phyloP scores from a whole-genome alignment of 1,140 invertebrate species.

The Gonatopus flavifemur region DNA sequence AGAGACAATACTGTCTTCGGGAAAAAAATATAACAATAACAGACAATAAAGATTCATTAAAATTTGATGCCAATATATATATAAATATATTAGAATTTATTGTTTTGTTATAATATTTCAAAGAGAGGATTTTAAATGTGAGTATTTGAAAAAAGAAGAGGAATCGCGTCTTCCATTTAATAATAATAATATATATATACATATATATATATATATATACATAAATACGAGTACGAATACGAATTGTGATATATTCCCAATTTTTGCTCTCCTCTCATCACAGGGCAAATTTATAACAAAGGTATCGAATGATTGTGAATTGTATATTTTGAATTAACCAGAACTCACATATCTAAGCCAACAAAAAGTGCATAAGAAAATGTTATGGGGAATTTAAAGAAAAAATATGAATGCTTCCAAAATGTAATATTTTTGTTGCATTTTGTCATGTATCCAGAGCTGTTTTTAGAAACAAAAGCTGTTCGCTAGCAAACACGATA shows the following conservation, averaged over 20 bases:
- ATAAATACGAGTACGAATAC: too few relatives aligned
- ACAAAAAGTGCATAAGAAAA: background rate
- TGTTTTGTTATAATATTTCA: too few relatives aligned
- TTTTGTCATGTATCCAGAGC: too few relatives aligned
- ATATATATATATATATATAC: background rate
- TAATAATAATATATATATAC: background rate
- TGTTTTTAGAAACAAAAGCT: too few relatives aligned
- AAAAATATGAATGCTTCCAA: conserved; percentile 1
- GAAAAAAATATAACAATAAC: too few relatives aligned
- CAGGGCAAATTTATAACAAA: background rate
- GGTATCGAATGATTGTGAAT: conserved; percentile 8
- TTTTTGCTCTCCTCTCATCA: background rate
- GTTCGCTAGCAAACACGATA: too few relatives aligned
- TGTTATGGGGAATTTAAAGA: conserved; percentile 1
- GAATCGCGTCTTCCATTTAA: conserved; percentile 1
- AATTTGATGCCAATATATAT: too few relatives aligned
- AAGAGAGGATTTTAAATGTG: too few relatives aligned
- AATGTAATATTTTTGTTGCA: background rate
- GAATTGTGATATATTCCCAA: background rate
- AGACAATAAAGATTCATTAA: too few relatives aligned
- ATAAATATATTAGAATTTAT: too few relatives aligned
- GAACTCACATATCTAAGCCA: conserved; percentile 24
- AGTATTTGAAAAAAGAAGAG: background rate
- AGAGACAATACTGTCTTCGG: too few relatives aligned
- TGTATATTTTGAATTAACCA: conserved; percentile 26